Conservation (phyloP, 2,113 vertebrate species). For the Butorides virescens region DNA sequence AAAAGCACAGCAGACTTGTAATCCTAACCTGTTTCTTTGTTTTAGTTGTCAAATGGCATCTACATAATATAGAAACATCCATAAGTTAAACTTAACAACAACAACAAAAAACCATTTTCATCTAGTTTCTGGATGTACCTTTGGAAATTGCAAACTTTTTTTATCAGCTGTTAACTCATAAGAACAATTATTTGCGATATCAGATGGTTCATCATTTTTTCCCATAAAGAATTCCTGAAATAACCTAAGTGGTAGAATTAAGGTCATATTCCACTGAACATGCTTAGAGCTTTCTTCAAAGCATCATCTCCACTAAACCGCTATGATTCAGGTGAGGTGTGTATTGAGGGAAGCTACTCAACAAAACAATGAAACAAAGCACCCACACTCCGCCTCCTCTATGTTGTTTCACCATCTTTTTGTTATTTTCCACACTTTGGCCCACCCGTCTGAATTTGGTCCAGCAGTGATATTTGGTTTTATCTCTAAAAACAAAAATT, state of each 20-base stretch:
- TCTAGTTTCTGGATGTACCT: neutral
- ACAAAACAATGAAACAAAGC: neutral
- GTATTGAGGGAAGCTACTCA: neutral
- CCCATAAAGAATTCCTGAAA: neutral
- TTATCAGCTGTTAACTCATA: neutral
- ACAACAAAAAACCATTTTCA: neutral
- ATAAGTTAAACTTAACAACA: neutral
- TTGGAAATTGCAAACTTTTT: neutral
- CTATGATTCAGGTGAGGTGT: neutral
- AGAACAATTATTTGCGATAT: neutral
- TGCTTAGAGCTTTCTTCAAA: neutral
- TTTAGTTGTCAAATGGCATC: neutral
- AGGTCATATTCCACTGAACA: neutral
- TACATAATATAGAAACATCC: neutral
- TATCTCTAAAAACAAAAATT: neutral
- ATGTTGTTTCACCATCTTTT: neutral
- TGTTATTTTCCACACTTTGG: neutral
- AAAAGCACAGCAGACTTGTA: neutral
- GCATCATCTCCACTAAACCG: neutral
- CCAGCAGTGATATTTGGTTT: neutral
- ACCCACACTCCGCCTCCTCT: neutral
- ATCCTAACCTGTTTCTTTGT: neutral
- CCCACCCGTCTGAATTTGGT: neutral
- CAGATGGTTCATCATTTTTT: neutral
- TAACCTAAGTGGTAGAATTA: fast-evolving